Conservation (phyloP, 2,113 vertebrate genomes). For the Dasypus novemcinctus region DNA sequence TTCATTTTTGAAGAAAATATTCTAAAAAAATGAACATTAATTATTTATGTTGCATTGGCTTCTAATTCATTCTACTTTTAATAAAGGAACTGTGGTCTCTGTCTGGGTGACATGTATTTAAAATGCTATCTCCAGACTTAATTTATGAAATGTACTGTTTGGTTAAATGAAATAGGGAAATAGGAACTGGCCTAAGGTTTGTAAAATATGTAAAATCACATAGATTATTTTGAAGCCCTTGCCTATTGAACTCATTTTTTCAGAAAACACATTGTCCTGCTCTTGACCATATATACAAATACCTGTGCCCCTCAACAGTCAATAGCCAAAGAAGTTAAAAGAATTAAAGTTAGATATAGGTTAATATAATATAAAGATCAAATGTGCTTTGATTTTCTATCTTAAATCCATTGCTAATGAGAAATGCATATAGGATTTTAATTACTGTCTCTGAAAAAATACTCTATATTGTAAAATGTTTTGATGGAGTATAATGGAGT, state of each 20-base stretch:
- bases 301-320: background rate
- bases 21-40: constrained; percentile 21
- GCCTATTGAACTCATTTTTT: background rate
- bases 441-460: background rate
- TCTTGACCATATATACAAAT: background rate
- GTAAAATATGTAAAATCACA: background rate
- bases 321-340: background rate
- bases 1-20: constrained; percentile 3
- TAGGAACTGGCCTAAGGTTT: background rate
- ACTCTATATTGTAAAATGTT: background rate
- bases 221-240: background rate
- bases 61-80: background rate
- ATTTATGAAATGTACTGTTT: background rate
- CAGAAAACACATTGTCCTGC: background rate
- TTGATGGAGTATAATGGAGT: background rate
- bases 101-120: background rate
- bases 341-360: background rate
- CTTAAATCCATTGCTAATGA: background rate
- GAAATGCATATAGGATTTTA: background rate
- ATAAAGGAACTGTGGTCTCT: background rate
- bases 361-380: background rate
- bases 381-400: background rate
- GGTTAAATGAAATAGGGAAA: background rate
- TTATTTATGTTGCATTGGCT: constrained; percentile 27
- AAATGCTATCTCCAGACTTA: background rate